A percentile compares a stretch with the other conserved stretches of the same genome.
Conservation (phyloP, 2,797 vertebrate species). For the Dryobates pubescens region DNA sequence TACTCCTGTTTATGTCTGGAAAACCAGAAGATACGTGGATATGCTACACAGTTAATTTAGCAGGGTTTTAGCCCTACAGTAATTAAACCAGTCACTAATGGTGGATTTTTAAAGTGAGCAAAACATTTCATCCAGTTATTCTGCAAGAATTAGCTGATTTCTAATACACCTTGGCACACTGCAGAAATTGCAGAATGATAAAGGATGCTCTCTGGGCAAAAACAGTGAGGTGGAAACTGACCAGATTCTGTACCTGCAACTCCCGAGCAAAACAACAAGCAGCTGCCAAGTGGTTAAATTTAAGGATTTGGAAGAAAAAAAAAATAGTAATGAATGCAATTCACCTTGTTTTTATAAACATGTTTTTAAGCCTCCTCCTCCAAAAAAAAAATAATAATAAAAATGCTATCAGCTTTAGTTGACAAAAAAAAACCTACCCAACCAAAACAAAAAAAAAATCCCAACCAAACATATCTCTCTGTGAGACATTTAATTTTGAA, state of each 20-base stretch:
- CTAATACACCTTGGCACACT: neutral
- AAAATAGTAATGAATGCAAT: neutral
- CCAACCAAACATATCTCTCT: neutral
- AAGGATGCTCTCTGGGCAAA: neutral
- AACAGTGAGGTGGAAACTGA: neutral
- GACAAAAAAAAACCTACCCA: neutral
- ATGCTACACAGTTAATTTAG: neutral
- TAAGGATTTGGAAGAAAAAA: neutral
- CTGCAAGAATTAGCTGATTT: neutral
- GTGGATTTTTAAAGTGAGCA: neutral
- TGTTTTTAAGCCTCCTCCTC: constrained; percentile 8
- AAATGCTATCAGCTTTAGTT: neutral
- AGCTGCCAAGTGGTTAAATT: constrained; percentile 13
- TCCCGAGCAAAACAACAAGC: neutral
- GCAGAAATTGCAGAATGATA: neutral
- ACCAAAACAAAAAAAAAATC: too few relatives aligned
- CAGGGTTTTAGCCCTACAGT: neutral
- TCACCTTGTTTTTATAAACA: constrained; percentile 46
- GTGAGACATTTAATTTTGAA: constrained; percentile 2
- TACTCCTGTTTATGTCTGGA: neutral
- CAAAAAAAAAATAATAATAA: neutral
- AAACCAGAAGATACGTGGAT: neutral
- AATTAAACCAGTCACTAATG: neutral
- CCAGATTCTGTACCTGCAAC: neutral
- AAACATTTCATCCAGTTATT: neutral